These are phyloP conservation scores for Cassiopea andromeda DNA, from an alignment of 30 jellyfish, hydroid and myxozoan species.

Conservation along the genomic window DNA sequence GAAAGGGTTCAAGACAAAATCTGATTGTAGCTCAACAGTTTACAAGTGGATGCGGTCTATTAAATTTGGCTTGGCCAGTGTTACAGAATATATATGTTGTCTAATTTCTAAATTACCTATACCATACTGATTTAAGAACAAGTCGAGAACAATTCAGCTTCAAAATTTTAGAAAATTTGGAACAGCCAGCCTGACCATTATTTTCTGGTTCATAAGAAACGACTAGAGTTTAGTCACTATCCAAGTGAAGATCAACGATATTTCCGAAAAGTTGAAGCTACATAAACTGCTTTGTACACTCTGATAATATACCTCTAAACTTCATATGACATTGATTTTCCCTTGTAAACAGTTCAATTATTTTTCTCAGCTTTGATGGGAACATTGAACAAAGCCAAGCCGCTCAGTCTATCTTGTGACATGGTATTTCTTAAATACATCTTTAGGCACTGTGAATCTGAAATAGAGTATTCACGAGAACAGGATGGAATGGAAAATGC, in stretches of 20 bases:
- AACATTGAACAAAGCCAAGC: background rate
- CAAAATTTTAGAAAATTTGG: no score
- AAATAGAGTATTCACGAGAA: background rate
- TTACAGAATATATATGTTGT: background rate
- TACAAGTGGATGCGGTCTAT: background rate
- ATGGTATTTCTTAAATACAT: background rate
- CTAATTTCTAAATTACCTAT: no score
- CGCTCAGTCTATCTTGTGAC: background rate
- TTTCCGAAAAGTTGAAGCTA: no score
- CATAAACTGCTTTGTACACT: background rate
- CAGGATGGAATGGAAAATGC: constrained; percentile 21
- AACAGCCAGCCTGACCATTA: no score
- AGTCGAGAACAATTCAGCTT: no score
- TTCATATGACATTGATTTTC: constrained; percentile 7
- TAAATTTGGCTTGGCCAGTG: background rate
- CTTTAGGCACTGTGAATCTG: background rate
- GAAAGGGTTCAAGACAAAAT: background rate
- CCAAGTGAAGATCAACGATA: background rate
- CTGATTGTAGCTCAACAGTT: background rate
- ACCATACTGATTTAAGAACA: no score
- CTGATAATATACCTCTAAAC: constrained; percentile 15
- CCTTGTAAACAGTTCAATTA: constrained; percentile 1
- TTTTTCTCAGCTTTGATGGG: background rate
- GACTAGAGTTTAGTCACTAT: background rate
- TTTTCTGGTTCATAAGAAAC: no score